Conservation (phyloP, 2,113 vertebrate genomes). For the Prionailurus bengalensis region DNA sequence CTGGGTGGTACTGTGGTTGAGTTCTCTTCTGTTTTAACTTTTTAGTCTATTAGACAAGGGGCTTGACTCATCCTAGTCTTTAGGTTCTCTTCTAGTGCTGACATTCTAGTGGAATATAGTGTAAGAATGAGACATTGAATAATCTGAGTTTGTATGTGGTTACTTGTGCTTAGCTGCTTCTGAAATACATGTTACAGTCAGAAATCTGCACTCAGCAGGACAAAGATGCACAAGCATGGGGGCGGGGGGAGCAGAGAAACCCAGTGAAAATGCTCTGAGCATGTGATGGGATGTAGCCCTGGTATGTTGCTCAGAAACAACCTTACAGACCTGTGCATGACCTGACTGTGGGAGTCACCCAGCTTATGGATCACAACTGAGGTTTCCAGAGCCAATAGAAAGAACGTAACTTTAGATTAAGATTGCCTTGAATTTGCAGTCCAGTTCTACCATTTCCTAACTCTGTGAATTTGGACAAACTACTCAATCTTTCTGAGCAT, state of each 20-base stretch:
- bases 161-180: background rate
- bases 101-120: background rate
- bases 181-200: background rate
- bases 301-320: background rate
- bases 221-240: background rate
- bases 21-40: background rate
- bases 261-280: background rate
- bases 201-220: background rate
- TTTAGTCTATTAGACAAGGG: background rate
- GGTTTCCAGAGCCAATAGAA: background rate
- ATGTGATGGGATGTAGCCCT: background rate
- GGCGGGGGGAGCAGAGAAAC: background rate
- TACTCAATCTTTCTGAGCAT: background rate
- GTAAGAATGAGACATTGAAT: background rate
- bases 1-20: too few species aligned
- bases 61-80: background rate
- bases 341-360: background rate
- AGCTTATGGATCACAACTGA: background rate
- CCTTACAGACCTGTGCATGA: background rate
- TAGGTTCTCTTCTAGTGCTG: background rate
- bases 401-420: background rate
- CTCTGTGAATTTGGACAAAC: background rate
- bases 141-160: background rate
- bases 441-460: background rate
- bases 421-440: background rate